Percentiles rank a stretch among this genome's conserved stretches.
These are phyloP conservation scores for Rhabditoides inermis DNA, from an alignment of 2,888 invertebrate species.

Conservation along the genomic window DNA sequence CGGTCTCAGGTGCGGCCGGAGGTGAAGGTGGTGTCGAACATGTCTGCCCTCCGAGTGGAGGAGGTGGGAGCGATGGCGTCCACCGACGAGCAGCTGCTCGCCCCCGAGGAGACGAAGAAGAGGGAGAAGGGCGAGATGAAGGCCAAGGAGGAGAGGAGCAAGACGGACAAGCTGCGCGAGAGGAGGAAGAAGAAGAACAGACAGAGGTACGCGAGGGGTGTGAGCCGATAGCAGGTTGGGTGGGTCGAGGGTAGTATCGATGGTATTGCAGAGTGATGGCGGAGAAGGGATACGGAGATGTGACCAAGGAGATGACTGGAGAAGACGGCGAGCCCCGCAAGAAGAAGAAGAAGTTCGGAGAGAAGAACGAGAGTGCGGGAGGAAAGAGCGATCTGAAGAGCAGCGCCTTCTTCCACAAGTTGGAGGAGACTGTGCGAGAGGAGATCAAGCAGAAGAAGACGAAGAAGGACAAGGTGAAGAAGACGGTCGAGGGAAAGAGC, in stretches of 20 bases:
- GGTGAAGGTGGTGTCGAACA: constrained; percentile 77
- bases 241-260: no score
- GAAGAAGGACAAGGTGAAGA: constrained; percentile 17
- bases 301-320: constrained; percentile 17
- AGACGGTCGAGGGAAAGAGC: constrained; percentile 23
- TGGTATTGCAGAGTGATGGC: constrained; percentile 15
- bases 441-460: constrained; percentile 13
- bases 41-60: constrained; percentile 83
- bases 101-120: constrained; percentile 42
- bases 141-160: constrained; percentile 70
- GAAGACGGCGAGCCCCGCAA: constrained; percentile 15
- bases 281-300: constrained; percentile 21
- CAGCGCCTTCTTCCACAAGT: constrained; percentile 26
- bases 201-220: constrained; percentile 65
- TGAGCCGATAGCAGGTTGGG: no score
- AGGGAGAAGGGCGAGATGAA: constrained; percentile 56
- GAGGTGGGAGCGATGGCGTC: constrained; percentile 82
- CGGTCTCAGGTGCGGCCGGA: constrained; percentile 64
- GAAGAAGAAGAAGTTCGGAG: constrained; percentile 14
- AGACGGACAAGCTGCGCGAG: constrained; percentile 79
- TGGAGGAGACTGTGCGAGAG: constrained; percentile 24
- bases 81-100: constrained; percentile 36
- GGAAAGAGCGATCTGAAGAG: constrained; percentile 13
- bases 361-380: constrained; percentile 8
- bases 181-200: constrained; percentile 75